A percentile compares a stretch with the other conserved stretches of the same genome.
These are phyloP conservation scores for Melospiza melodia DNA, from an alignment of 2,113 vertebrate species.

Conservation along the genomic window DNA sequence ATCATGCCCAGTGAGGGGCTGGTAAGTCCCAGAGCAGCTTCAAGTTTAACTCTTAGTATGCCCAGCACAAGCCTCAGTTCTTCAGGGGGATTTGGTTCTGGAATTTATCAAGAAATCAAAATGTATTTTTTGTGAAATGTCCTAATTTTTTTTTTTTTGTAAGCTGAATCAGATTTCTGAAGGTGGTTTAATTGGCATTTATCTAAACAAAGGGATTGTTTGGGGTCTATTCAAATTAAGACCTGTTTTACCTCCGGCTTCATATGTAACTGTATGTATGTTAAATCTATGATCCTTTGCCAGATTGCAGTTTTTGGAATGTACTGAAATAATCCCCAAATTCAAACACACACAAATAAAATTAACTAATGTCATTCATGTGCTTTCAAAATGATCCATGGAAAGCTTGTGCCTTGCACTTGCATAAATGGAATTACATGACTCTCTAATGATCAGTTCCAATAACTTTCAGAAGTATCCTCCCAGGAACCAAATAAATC, in stretches of 20 bases:
- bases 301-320: not conserved
- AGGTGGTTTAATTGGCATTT: not conserved
- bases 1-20: slow-evolving; percentile 89
- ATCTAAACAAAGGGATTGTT: not conserved
- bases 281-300: not conserved
- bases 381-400: not conserved
- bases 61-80: not conserved
- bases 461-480: not conserved
- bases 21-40: slow-evolving; percentile 77
- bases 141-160: not conserved
- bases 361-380: not conserved
- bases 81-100: not conserved
- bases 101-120: not conserved
- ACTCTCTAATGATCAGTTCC: not conserved
- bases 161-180: not conserved
- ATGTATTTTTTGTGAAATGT: not conserved
- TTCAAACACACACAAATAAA: not conserved
- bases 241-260: not conserved
- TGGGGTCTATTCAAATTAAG: not conserved
- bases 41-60: not conserved
- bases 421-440: not conserved
- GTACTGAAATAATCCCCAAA: not conserved
- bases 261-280: not conserved
- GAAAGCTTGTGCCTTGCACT: not conserved
- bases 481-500: not conserved